Percentiles rank a stretch among this genome's conserved stretches.
Conservation (phyloP, 2,797 vertebrate genomes). For the Cyclura pinguis region DNA sequence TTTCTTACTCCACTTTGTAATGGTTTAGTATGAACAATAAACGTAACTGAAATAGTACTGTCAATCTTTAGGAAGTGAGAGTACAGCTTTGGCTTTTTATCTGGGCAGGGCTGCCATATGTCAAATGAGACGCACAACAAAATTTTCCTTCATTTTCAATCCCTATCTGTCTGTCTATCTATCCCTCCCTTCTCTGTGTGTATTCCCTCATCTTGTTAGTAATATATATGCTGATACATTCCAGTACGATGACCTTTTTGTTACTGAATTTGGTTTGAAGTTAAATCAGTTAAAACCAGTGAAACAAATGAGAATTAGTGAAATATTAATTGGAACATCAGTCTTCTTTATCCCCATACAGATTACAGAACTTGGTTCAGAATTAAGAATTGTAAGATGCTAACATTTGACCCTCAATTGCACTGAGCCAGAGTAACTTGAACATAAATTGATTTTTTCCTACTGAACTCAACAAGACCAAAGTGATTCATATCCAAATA, state of each 20-base stretch:
- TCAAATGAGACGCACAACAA: conserved; percentile 59
- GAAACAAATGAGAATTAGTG: conserved; percentile 31
- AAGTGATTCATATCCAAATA: background rate
- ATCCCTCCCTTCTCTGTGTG: conserved; percentile 27
- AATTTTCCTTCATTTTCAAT: conserved; percentile 26
- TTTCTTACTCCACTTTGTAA: conserved; percentile 77
- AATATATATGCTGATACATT: conserved; percentile 29
- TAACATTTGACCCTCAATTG: conserved; percentile 8
- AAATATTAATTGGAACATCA: conserved; percentile 53
- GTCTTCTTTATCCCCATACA: background rate
- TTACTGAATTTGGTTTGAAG: conserved; percentile 18
- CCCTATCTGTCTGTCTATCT: no score
- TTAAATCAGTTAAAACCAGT: conserved; percentile 36
- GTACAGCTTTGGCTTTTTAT: conserved; percentile 65
- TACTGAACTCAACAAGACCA: background rate
- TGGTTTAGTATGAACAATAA: conserved; percentile 76
- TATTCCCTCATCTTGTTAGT: conserved; percentile 51
- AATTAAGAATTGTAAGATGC: conserved; percentile 21
- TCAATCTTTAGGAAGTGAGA: conserved; percentile 75
- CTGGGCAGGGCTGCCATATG: conserved; percentile 50
- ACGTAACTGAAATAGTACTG: conserved; percentile 75
- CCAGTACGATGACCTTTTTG: background rate
- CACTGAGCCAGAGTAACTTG: background rate
- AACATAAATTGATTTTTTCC: background rate
- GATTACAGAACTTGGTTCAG: background rate